These are phyloP conservation scores for Drosophila prosaltans DNA, from an alignment of 1,140 invertebrate species.

Conservation along the genomic window DNA sequence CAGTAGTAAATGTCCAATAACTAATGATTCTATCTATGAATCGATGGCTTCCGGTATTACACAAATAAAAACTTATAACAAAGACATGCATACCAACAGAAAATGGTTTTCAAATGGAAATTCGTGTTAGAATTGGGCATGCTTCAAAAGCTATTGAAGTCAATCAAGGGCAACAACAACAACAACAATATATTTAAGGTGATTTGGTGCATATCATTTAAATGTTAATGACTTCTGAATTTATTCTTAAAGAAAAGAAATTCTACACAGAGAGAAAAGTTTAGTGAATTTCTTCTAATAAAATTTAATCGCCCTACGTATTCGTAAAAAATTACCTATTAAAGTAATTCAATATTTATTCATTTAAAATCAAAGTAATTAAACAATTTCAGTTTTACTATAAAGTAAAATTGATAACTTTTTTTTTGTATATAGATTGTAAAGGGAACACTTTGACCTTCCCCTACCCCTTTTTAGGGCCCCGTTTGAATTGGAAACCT, in stretches of 20 bases:
- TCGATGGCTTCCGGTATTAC: constrained; percentile 48
- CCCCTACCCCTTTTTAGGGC: neutral
- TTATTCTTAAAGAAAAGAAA: constrained; percentile 20
- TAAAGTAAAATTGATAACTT: neutral
- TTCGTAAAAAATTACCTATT: neutral
- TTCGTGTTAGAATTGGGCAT: constrained; percentile 29
- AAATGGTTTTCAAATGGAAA: constrained; percentile 36
- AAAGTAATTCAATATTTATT: neutral
- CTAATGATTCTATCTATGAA: constrained; percentile 13
- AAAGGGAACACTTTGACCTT: constrained; percentile 3
- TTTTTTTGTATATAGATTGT: neutral
- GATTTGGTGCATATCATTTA: constrained; percentile 29
- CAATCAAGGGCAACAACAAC: constrained; percentile 18
- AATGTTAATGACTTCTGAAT: constrained; percentile 43
- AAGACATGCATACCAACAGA: neutral
- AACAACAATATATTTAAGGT: neutral
- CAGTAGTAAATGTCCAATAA: constrained; percentile 5
- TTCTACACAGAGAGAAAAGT: constrained; percentile 26
- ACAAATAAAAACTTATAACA: constrained; percentile 9
- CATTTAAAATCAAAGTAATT: neutral
- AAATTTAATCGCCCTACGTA: too few relatives aligned
- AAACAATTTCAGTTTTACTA: neutral
- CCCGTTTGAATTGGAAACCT: neutral
- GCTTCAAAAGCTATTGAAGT: constrained; percentile 25
- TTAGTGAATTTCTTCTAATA: neutral